Evolutionary conservation across 2,888 invertebrate species (phyloP).

Genomic region (Leptopterna dolabrata): DNA sequence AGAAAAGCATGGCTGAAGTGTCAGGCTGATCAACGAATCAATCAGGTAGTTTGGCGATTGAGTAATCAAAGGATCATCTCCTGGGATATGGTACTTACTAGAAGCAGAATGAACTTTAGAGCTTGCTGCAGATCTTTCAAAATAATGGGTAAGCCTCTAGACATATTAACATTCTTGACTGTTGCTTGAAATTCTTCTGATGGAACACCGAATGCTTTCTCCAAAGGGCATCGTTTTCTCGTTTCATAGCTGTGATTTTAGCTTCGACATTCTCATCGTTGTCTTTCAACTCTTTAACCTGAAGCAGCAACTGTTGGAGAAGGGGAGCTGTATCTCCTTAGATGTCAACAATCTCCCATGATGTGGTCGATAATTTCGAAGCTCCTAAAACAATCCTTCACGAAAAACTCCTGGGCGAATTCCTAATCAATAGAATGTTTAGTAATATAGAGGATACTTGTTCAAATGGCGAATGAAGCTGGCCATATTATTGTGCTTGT

Average conservation of each 20-base stretch:
- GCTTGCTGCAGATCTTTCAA: conserved; percentile 27
- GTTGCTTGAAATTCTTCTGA: conserved; percentile 94
- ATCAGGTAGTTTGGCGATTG: conserved; percentile 6
- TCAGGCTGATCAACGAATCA: conserved; percentile 31
- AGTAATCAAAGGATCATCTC: too few relatives aligned
- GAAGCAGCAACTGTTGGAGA: conserved; percentile 81
- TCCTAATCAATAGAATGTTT: conserved; percentile 85
- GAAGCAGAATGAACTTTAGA: background rate
- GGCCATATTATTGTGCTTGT: conserved; percentile 99
- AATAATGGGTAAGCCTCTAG: background rate
- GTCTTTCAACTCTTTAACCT: conserved; percentile 71
- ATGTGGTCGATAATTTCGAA: conserved; percentile 78
- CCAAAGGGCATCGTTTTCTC: conserved; percentile 96
- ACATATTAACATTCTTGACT: conserved; percentile 79
- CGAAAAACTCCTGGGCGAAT: conserved; percentile 94
- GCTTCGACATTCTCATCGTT: conserved; percentile 59
- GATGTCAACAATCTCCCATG: conserved; percentile 49
- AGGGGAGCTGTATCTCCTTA: conserved; percentile 53
- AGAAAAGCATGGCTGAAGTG: background rate
- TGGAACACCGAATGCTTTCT: conserved; percentile 91
- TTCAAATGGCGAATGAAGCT: conserved; percentile 98
- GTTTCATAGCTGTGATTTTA: conserved; percentile 85
- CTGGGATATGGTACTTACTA: too few relatives aligned
- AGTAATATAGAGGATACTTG: conserved; percentile 91
- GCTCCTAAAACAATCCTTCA: conserved; percentile 84